These are phyloP conservation scores for Holothuria glaberrima DNA, from an alignment of 35 echinoderm and acorn worm species.

Conservation along the genomic window DNA sequence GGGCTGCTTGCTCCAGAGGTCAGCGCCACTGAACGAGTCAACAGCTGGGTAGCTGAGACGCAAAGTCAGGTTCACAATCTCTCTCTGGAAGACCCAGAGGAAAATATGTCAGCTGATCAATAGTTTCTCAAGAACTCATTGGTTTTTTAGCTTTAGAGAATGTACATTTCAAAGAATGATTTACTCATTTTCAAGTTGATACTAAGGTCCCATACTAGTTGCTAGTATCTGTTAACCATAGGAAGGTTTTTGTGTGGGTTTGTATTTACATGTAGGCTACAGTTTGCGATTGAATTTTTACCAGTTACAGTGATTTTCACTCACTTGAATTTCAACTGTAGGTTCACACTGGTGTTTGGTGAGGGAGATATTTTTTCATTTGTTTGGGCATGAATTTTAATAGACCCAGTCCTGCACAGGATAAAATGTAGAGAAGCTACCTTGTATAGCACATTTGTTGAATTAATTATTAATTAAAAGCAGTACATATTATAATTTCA, in stretches of 20 bases:
- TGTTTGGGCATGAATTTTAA: no score
- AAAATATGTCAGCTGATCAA: not conserved
- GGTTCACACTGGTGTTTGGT: no score
- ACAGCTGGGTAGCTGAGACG: conserved; percentile 89
- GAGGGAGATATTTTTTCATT: no score
- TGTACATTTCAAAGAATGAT: not conserved
- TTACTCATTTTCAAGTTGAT: not conserved
- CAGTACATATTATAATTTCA: no score
- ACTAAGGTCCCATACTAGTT: not conserved
- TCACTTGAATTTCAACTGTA: no score
- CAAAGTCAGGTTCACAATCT: conserved; percentile 73
- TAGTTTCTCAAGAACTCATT: not conserved
- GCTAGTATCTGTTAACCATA: not conserved
- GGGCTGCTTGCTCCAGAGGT: conserved; percentile 61
- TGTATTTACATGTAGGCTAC: not conserved
- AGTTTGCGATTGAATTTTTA: no score
- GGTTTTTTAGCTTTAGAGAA: not conserved
- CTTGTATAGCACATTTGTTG: no score
- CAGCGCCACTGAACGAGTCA: conserved; percentile 70
- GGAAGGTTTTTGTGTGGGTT: not conserved
- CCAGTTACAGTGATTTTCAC: no score
- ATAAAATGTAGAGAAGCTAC: no score
- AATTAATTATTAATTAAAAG: no score
- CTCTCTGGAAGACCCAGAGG: conserved; percentile 26
- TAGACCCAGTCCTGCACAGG: no score